These are phyloP conservation scores for Eptesicus fuscus DNA, from an alignment of 2,113 vertebrate species.

Conservation along the genomic window DNA sequence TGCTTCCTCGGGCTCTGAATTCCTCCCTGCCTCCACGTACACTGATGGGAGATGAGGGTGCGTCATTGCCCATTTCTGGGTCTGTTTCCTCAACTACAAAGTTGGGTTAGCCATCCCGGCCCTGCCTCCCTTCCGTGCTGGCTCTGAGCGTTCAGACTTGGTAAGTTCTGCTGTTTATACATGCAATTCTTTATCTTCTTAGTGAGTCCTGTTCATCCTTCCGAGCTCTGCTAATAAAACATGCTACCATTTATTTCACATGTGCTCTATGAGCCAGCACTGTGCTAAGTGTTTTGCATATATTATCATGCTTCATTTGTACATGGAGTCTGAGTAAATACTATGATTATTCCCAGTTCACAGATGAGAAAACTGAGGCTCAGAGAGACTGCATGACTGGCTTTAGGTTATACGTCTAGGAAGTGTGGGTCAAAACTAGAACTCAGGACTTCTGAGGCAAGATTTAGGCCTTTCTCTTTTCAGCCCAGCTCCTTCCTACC, in stretches of 20 bases:
- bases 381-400: neutral
- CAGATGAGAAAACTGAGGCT: neutral
- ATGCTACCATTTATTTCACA: neutral
- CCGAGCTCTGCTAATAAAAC: neutral
- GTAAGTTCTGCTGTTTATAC: neutral
- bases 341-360: neutral
- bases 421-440: neutral
- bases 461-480: neutral
- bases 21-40: neutral
- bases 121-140: neutral
- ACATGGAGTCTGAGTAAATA: neutral
- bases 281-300: neutral
- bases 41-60: neutral
- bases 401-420: neutral
- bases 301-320: neutral
- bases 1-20: neutral
- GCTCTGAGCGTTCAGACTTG: neutral
- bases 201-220: neutral
- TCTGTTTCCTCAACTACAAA: constrained; percentile 10
- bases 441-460: neutral
- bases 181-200: neutral
- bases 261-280: neutral
- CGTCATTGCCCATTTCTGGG: neutral
- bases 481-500: neutral
- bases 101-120: neutral